phyloP scores from a whole-genome alignment of 2,113 vertebrate species.

The Oostethus manadensis region DNA sequence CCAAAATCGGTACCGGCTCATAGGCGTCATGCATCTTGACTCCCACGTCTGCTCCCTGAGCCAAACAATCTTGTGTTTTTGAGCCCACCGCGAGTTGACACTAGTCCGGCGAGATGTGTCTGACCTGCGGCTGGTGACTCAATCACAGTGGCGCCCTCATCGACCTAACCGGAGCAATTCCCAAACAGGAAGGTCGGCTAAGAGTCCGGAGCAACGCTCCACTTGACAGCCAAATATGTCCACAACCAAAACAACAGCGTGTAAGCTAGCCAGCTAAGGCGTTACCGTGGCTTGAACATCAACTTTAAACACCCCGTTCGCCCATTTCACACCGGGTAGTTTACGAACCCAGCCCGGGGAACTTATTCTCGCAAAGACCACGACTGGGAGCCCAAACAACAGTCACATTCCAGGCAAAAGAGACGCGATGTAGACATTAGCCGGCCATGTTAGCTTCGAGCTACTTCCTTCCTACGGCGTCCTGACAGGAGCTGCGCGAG shows the following conservation, averaged over 20 bases:
- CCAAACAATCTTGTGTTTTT: neutral
- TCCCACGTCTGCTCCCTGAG: no score
- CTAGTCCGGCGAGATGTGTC: neutral
- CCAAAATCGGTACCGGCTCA: conserved; percentile 88
- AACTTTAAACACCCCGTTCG: no score
- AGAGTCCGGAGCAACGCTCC: neutral
- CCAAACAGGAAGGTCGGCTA: neutral
- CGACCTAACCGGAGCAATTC: neutral
- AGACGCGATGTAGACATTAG: neutral
- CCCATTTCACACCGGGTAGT: neutral
- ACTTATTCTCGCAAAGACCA: neutral
- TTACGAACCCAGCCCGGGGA: neutral
- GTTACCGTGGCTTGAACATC: conserved; percentile 31
- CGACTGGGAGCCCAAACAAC: neutral
- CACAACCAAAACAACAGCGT: conserved; percentile 52
- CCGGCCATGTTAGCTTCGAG: conserved; percentile 28
- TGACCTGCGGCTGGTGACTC: conserved; percentile 2
- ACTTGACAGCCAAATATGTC: conserved; percentile 2
- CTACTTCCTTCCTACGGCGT: conserved; percentile 38
- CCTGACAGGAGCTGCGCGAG: conserved; percentile 40
- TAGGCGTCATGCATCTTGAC: conserved; percentile 91
- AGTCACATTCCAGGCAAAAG: neutral
- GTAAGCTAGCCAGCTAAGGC: conserved; percentile 44
- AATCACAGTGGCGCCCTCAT: conserved; percentile 17
- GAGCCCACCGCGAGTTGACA: conserved; percentile 2